Percentiles rank a stretch among this genome's conserved stretches.
Evolutionary conservation across 2,888 invertebrate genomes (phyloP).

Genomic region (Caenorhabditis sp.): DNA sequence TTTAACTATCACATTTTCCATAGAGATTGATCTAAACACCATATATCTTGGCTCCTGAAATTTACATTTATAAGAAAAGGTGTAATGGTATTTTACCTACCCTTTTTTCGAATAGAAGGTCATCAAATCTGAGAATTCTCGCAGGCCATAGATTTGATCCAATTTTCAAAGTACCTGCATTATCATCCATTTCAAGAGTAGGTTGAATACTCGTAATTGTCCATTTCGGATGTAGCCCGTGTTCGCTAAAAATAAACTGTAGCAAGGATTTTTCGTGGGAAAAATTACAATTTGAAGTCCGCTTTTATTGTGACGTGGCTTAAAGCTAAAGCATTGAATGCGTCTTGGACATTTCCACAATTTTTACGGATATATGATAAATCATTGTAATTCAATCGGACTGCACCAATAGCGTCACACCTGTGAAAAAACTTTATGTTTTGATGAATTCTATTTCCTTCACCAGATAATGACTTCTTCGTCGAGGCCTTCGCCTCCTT

Average conservation of each 20-base stretch:
- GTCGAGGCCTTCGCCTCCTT: not conserved
- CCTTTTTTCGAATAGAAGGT: constrained; percentile 7
- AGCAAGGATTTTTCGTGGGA: no score
- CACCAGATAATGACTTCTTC: not conserved
- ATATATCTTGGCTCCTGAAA: not conserved
- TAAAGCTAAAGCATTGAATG: constrained; percentile 20
- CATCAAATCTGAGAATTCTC: constrained; percentile 24
- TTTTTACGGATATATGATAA: constrained; percentile 15
- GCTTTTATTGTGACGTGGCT: constrained; percentile 16
- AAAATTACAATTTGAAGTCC: constrained; percentile 16
- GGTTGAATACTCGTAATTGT: constrained; percentile 7
- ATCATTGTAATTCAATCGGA: constrained; percentile 10
- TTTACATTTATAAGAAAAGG: no score
- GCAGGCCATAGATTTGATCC: constrained; percentile 29
- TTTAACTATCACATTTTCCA: not conserved
- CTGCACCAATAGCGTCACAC: constrained; percentile 30
- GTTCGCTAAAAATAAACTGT: not conserved
- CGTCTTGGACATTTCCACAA: not conserved
- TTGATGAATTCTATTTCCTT: no score
- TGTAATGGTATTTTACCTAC: no score
- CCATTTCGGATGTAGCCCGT: constrained; percentile 15
- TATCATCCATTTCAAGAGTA: constrained; percentile 8
- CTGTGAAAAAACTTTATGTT: constrained; percentile 2
- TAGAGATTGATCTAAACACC: constrained; percentile 10
- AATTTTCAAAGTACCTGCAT: constrained; percentile 15